A percentile compares a stretch with the other conserved stretches of the same genome.
phyloP scores from a whole-genome alignment of 2,888 invertebrate genomes.

The Drosophila anomelani region DNA sequence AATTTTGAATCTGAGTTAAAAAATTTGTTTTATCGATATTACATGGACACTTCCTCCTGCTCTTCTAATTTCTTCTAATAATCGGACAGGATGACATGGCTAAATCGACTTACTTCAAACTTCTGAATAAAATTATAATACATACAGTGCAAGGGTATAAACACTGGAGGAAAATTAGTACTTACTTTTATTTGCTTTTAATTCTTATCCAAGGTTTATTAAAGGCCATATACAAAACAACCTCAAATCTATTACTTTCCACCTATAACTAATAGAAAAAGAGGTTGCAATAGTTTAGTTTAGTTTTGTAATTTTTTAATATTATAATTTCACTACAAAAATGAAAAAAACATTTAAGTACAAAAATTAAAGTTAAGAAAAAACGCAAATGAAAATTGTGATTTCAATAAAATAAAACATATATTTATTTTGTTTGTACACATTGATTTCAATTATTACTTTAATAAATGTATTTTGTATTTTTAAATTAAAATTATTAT shows the following conservation, averaged over 20 bases:
- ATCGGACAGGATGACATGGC: too few species aligned
- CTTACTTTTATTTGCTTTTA: slow-evolving; percentile 27
- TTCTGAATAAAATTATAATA: too few species aligned
- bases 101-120: too few species aligned
- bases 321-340: slow-evolving; percentile 10
- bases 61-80: too few species aligned
- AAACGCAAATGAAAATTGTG: slow-evolving; percentile 19
- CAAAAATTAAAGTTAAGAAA: background rate
- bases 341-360: slow-evolving; percentile 17
- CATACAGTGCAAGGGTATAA: background rate
- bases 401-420: slow-evolving; percentile 51
- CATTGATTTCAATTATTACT: slow-evolving; percentile 36
- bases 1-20: too few species aligned
- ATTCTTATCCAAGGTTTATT: slow-evolving; percentile 12
- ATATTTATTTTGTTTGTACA: slow-evolving; percentile 69
- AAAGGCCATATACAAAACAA: slow-evolving; percentile 19
- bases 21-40: too few species aligned
- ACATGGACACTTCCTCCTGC: too few species aligned
- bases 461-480: slow-evolving; percentile 23
- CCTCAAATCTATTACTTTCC: slow-evolving; percentile 62
- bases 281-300: slow-evolving; percentile 24
- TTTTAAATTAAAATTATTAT: slow-evolving; percentile 36
- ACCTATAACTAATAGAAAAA: slow-evolving; percentile 72
- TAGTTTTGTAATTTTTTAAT: background rate
- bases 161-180: background rate